These are phyloP conservation scores for Accipiter cooperii DNA, from an alignment of 2,113 vertebrate genomes.

Conservation along the genomic window DNA sequence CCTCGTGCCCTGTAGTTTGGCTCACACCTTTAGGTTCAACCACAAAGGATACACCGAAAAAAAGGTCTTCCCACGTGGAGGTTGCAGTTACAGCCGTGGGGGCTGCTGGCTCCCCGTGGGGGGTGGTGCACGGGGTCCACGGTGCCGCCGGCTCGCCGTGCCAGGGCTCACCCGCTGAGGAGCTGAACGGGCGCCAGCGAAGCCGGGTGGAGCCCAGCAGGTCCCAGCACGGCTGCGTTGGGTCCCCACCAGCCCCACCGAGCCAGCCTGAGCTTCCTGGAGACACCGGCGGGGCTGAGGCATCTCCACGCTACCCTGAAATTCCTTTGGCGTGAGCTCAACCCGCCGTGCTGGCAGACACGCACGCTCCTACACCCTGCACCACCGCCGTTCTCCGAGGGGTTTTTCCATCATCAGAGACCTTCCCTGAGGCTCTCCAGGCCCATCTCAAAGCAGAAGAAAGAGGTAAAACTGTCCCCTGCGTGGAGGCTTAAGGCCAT, in stretches of 20 bases:
- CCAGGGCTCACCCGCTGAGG: background rate
- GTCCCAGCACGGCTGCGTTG: background rate
- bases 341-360: background rate
- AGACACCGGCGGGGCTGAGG: background rate
- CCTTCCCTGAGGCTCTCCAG: background rate
- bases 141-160: background rate
- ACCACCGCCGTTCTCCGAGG: fast-evolving
- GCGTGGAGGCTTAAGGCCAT: background rate
- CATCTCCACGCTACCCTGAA: background rate
- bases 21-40: background rate
- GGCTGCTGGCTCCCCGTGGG: background rate
- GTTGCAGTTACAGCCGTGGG: background rate
- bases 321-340: background rate
- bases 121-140: fast-evolving
- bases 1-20: background rate
- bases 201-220: background rate
- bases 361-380: background rate
- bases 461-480: background rate
- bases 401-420: background rate
- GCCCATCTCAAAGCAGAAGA: background rate
- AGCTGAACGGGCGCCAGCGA: background rate
- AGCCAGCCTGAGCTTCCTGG: background rate
- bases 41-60: background rate
- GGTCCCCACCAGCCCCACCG: background rate
- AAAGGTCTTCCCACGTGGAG: fast-evolving